Evolutionary conservation across 2,888 invertebrate genomes (phyloP), one percentile per base, ranked within the genome.

Genomic region (Leucophenga maculata): DNA sequence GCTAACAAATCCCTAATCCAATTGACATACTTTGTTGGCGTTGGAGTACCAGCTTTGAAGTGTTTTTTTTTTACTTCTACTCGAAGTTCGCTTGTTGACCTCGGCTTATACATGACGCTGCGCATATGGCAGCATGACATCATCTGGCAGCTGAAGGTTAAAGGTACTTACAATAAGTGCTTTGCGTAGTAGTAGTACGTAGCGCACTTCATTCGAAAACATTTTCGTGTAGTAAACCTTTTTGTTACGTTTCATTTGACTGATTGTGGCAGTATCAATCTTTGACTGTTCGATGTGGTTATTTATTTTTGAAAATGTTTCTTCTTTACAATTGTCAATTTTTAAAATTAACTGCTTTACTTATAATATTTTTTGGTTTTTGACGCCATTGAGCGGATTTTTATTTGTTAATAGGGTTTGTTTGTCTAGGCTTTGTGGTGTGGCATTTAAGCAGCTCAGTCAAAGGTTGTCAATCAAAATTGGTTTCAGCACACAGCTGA

Each of bases 211-310:
- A 39, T 9, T 11, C 39, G n/a, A 39, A 39, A 39, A 8, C 11
- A 8, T 39, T 6, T 39, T 39, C 11, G 8, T 39, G 8, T 39
- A 39, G 39, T 39, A 11, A 39, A 39, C 8, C 39, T 39, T 50
- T 50, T 50, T 18, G 50, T n/a, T 18, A 50, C 13, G 16, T 18
- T 50, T 50, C 18, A 50, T 50, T 50, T 50, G 50, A 50, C 50
- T 50, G 50, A 50, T 50, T 50, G n/a, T 50, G 50, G 50, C 4
- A 26, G 26, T 50, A 50, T 50, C 50, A 50, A 50, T 50, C 50
- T 50, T 50, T 50, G 48, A 8, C 48, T n/a, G 50, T 18, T 50
- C 16, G 4, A 16, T 50, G 1, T n/a, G 6, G 6, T 50, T 18
- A n/a, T n/a, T 50, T n/a, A 6, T 16, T 50, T 50, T 50, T 16